Conservation (phyloP, 2,113 vertebrate species). For the Meriones unguiculatus region DNA sequence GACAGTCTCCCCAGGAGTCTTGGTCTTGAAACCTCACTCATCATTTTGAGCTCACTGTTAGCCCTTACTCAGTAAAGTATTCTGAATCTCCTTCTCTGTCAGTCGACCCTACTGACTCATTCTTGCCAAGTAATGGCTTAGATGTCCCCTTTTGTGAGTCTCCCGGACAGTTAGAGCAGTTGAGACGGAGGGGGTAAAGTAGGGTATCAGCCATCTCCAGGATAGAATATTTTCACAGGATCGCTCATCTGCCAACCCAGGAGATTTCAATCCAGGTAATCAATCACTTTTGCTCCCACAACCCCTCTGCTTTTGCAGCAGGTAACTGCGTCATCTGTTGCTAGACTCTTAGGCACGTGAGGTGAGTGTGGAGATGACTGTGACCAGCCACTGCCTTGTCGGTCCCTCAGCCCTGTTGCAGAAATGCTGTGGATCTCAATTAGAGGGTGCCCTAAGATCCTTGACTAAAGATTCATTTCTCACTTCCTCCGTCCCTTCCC, state of each 20-base stretch:
- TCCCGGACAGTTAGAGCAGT: neutral
- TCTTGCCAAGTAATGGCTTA: neutral
- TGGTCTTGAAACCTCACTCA: neutral
- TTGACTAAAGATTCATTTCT: conserved; percentile 17
- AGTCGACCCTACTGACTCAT: neutral
- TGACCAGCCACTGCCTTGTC: neutral
- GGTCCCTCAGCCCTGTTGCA: neutral
- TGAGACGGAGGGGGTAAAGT: neutral
- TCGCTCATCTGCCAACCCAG: neutral
- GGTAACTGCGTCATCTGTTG: neutral
- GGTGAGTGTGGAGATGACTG: neutral
- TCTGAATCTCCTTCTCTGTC: neutral
- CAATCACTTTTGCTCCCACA: neutral
- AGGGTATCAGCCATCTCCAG: neutral
- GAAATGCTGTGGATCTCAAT: neutral
- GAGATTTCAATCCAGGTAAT: neutral
- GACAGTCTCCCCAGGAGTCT: neutral
- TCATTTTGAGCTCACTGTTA: neutral
- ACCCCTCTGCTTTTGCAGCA: neutral
- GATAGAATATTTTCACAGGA: neutral
- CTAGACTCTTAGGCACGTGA: neutral
- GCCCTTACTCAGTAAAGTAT: neutral
- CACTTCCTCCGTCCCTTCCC: neutral
- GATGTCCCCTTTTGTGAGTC: neutral
- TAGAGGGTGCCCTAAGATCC: neutral